phyloP scores from a whole-genome alignment of 2,113 vertebrate species.

The Eolophus roseicapilla region DNA sequence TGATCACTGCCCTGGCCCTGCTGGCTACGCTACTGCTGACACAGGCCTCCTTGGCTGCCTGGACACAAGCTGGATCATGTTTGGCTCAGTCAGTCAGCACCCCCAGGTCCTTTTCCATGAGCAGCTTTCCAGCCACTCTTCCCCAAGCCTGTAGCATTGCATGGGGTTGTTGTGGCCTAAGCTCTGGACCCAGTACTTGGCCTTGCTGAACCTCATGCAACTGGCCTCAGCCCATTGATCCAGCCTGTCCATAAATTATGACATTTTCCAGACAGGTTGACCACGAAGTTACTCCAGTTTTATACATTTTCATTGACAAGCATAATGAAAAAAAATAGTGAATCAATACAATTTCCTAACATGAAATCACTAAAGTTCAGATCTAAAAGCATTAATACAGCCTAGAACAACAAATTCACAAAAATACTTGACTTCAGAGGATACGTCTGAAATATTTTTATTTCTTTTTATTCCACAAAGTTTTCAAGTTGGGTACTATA shows the following conservation, averaged over 20 bases:
- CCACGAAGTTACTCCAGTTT: neutral
- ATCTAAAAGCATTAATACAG: neutral
- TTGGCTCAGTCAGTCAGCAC: rapidly evolving
- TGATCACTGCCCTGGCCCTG: rapidly evolving
- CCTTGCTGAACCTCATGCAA: neutral
- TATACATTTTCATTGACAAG: neutral
- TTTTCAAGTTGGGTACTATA: neutral
- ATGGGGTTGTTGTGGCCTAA: neutral
- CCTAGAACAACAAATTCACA: neutral
- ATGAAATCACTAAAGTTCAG: neutral
- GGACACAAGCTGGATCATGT: neutral
- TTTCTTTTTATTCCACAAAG: neutral
- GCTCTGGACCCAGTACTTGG: rapidly evolving
- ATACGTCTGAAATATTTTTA: neutral
- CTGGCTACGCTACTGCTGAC: neutral
- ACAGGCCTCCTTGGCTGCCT: neutral
- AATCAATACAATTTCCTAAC: neutral
- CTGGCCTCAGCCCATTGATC: rapidly evolving
- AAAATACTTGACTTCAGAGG: neutral
- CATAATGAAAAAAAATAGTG: neutral
- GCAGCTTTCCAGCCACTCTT: neutral
- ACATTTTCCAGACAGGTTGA: neutral
- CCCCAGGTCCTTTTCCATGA: rapidly evolving
- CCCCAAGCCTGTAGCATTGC: rapidly evolving
- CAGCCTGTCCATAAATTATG: neutral